Percentiles rank a stretch among this genome's conserved stretches.
Evolutionary conservation across 2,888 invertebrate genomes (phyloP).

Genomic region (Andricus quercusramuli): DNA sequence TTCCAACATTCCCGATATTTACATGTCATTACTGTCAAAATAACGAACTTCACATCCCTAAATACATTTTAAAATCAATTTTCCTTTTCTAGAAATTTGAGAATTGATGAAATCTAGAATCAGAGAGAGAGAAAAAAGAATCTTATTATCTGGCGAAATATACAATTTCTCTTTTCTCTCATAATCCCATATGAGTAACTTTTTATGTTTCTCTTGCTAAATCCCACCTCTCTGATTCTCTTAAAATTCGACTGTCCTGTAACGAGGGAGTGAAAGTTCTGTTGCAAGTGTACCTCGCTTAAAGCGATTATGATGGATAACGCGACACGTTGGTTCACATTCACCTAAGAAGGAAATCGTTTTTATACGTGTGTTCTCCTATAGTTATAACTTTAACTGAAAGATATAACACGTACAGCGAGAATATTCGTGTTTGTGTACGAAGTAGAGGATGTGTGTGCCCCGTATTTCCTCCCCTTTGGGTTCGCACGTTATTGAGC

Average conservation of each 20-base stretch:
- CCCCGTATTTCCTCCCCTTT: conserved; percentile 79
- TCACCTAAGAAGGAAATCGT: conserved; percentile 33
- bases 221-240: neutral
- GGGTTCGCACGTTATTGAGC: conserved; percentile 84
- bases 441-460: conserved; percentile 52
- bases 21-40: no score
- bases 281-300: conserved; percentile 60
- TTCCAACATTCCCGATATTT: no score
- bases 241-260: conserved; percentile 40
- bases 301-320: conserved; percentile 71
- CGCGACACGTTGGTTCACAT: conserved; percentile 49
- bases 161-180: neutral
- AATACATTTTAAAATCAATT: no score
- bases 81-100: no score
- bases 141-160: neutral
- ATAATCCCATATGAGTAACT: neutral
- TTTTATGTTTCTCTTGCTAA: neutral
- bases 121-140: neutral
- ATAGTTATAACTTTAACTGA: conserved; percentile 78
- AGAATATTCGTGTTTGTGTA: conserved; percentile 38
- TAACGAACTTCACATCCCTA: no score
- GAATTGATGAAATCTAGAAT: neutral
- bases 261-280: conserved; percentile 65
- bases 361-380: conserved; percentile 73
- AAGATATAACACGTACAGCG: conserved; percentile 79